Evolutionary conservation across 2,113 vertebrate genomes (phyloP).

Genomic region (Charina bottae): DNA sequence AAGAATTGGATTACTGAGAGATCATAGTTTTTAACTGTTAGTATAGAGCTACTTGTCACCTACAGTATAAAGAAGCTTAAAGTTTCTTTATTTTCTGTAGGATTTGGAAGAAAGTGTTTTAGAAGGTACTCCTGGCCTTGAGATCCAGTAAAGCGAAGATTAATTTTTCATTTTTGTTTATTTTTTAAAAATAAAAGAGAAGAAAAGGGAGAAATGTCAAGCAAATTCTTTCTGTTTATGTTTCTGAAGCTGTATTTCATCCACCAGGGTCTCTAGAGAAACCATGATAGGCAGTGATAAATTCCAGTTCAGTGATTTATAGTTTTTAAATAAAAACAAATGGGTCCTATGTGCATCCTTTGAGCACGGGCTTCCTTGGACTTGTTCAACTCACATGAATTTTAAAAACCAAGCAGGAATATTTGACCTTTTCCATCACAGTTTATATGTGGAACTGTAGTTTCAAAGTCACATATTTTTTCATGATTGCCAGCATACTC

Average conservation of each 20-base stretch:
- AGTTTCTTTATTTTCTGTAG: not conserved
- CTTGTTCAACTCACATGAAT: slow-evolving; percentile 1
- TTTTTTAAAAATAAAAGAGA: not conserved
- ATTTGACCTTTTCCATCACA: slow-evolving; percentile 12
- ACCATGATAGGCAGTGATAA: slow-evolving; percentile 26
- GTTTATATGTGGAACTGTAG: not conserved
- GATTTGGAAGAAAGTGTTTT: not conserved
- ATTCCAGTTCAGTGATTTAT: slow-evolving; percentile 19
- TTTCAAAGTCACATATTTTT: not conserved
- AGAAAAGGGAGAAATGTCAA: not conserved
- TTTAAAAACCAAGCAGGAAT: not conserved
- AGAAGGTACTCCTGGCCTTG: not conserved
- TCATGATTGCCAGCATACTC: not conserved
- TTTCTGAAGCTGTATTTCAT: not conserved
- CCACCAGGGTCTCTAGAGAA: not conserved
- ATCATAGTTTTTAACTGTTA: not conserved
- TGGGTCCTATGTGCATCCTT: slow-evolving; percentile 12
- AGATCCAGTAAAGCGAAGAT: not conserved
- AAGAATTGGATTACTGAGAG: not conserved
- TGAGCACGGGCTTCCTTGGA: not conserved
- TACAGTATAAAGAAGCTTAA: not conserved
- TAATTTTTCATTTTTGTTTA: not conserved
- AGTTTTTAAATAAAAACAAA: slow-evolving; percentile 23
- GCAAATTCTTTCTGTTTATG: not conserved
- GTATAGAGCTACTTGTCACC: not conserved